Percentiles rank a stretch among this genome's conserved stretches.
Conservation (phyloP, 2,797 vertebrate genomes). For the Parambassis ranga region DNA sequence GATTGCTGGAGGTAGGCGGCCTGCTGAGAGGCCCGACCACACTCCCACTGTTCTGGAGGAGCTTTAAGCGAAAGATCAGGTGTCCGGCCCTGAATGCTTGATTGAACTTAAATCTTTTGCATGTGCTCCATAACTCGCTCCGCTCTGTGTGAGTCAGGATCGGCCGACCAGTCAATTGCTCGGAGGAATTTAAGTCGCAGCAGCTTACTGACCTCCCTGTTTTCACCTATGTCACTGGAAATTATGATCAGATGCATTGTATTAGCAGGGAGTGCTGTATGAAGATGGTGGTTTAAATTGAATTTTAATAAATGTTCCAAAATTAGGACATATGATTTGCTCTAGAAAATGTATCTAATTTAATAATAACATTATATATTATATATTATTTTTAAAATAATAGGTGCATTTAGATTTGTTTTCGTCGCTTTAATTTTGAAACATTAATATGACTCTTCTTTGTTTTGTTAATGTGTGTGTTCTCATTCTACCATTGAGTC, state of each 20-base stretch:
- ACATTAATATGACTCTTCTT: too few species aligned
- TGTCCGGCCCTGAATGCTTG: constrained; percentile 70
- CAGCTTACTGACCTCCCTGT: constrained; percentile 12
- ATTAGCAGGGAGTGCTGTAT: not conserved
- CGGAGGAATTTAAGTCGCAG: constrained; percentile 43
- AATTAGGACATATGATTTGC: too few species aligned
- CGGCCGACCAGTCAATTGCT: constrained; percentile 20
- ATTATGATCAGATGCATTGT: constrained; percentile 4
- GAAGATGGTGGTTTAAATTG: too few species aligned
- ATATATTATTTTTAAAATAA: too few species aligned
- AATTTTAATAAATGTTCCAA: too few species aligned
- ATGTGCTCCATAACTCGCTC: constrained; percentile 60
- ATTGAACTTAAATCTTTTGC: constrained; percentile 80
- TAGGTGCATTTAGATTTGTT: too few species aligned
- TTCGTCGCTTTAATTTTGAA: too few species aligned
- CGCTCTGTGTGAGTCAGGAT: constrained; percentile 38
- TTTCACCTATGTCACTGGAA: constrained; percentile 15
- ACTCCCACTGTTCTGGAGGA: constrained; percentile 70
- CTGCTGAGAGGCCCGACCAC: constrained; percentile 69
- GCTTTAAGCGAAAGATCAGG: constrained; percentile 79
- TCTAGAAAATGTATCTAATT: too few species aligned
- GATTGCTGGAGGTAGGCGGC: constrained; percentile 63
- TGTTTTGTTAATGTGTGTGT: too few species aligned
- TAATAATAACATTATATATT: too few species aligned
- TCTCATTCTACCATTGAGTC: too few species aligned